Percentiles rank a stretch among this genome's conserved stretches.
Conservation (phyloP, 2,113 vertebrate species). For the Oryzias javanicus region DNA sequence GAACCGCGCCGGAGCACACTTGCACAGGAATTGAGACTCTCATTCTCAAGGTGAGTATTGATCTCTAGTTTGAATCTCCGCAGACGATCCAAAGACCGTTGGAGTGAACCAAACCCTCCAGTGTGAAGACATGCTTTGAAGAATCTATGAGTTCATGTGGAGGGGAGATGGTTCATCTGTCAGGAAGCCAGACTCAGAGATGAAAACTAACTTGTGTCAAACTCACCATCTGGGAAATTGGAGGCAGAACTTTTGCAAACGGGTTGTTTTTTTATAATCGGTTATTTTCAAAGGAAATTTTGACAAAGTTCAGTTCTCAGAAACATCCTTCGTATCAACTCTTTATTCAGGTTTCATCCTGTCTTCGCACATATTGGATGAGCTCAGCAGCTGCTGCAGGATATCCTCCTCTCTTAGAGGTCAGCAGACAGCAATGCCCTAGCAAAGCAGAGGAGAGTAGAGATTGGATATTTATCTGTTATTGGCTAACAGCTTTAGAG, state of each 20-base stretch:
- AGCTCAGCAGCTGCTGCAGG: constrained; percentile 40
- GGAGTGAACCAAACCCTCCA: no score
- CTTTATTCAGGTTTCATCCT: neutral
- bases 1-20: no score
- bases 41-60: no score
- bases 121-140: neutral
- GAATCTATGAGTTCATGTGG: constrained; percentile 32
- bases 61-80: no score
- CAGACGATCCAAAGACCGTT: no score
- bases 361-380: neutral
- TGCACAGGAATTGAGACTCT: no score
- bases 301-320: neutral
- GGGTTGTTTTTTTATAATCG: no score
- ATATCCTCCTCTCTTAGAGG: constrained; percentile 43
- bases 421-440: constrained; percentile 17
- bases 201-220: constrained; percentile 26
- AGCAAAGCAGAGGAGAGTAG: constrained; percentile 1
- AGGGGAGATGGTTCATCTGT: constrained; percentile 38
- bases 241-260: no score
- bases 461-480: neutral
- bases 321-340: neutral
- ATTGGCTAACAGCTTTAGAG: no score
- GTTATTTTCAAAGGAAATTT: no score
- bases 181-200: constrained; percentile 44
- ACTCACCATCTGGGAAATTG: no score